Conservation (phyloP, 2,113 vertebrate species). For the mouse (Mus musculus) region DNA sequence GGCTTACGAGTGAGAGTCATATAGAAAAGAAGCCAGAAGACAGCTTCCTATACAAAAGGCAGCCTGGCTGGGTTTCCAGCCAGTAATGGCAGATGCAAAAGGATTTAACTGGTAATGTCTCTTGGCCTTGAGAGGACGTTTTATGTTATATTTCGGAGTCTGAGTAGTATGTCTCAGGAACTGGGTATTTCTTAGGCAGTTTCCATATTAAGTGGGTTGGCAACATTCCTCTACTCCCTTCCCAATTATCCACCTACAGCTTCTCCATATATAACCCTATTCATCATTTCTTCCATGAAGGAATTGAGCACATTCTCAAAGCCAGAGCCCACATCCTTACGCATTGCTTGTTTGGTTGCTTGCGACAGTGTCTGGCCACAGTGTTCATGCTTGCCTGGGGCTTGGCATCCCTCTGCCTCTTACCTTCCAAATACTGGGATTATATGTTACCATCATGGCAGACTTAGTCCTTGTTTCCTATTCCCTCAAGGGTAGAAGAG, state of each 20-base stretch:
- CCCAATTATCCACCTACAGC: neutral
- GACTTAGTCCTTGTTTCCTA: neutral
- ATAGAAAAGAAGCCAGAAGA: neutral
- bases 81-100: neutral
- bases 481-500: neutral
- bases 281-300: slow-evolving; percentile 29
- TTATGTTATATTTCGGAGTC: neutral
- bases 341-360: neutral
- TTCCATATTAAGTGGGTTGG: neutral
- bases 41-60: neutral
- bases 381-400: neutral
- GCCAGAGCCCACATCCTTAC: neutral
- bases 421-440: neutral
- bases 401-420: neutral
- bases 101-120: neutral
- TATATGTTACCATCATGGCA: too few relatives aligned
- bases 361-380: neutral
- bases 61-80: neutral
- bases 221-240: neutral
- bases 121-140: neutral
- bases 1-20: neutral
- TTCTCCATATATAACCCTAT: slow-evolving; percentile 23
- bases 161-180: neutral
- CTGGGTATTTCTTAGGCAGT: neutral
- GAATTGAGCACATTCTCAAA: slow-evolving; percentile 43